Conservation (phyloP, 2,797 vertebrate species). For the Poeciliopsis gracilis region DNA sequence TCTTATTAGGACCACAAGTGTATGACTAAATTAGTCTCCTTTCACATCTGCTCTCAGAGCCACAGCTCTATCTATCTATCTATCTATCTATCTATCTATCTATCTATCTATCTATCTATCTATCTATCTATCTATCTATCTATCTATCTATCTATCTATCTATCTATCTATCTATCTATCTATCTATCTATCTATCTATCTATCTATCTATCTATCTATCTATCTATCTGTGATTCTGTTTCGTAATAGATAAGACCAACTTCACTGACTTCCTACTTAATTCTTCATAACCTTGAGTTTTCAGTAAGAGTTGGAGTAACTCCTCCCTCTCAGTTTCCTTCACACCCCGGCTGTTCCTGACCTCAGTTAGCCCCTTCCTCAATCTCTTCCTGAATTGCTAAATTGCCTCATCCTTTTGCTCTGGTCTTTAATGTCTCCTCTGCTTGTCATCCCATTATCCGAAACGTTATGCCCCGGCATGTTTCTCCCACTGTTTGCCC, state of each 20-base stretch:
- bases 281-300: background rate
- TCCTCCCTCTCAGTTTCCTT: background rate
- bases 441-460: slow-evolving; percentile 49
- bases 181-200: slow-evolving; percentile 5
- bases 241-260: background rate
- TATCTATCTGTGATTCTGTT: slow-evolving; percentile 7
- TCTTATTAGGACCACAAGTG: slow-evolving; percentile 76
- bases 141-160: slow-evolving; percentile 31
- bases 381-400: slow-evolving; percentile 25
- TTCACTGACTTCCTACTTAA: background rate
- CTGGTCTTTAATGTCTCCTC: slow-evolving; percentile 33
- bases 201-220: slow-evolving; percentile 10
- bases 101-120: slow-evolving; percentile 10
- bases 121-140: slow-evolving; percentile 10
- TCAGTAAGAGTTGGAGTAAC: background rate
- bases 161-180: slow-evolving; percentile 10
- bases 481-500: slow-evolving; percentile 16
- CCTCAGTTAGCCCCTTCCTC: slow-evolving; percentile 4
- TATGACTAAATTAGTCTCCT: slow-evolving; percentile 75
- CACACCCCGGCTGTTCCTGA: background rate
- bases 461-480: slow-evolving; percentile 47
- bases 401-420: slow-evolving; percentile 40
- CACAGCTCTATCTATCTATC: slow-evolving; percentile 62
- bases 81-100: background rate
- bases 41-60: slow-evolving; percentile 75